Conservation (phyloP, 2,888 invertebrate genomes). For the Hydrotaea diabolus region DNA sequence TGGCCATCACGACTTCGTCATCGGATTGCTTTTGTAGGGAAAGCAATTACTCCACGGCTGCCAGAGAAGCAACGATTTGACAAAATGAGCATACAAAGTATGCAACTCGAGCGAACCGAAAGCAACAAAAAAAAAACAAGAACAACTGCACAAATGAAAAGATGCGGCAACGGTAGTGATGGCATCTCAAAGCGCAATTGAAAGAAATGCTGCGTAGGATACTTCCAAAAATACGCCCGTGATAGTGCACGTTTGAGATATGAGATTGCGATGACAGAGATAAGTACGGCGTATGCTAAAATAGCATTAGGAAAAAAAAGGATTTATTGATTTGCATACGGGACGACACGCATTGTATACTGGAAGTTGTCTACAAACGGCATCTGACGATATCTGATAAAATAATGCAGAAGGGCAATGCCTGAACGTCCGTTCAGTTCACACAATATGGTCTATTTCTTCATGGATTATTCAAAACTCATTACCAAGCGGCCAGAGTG, state of each 20-base stretch:
- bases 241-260: not conserved
- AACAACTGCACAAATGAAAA: constrained; percentile 6
- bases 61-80: constrained; percentile 22
- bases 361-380: not conserved
- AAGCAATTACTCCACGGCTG: constrained; percentile 30
- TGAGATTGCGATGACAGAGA: constrained; percentile 13
- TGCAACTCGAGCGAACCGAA: not conserved
- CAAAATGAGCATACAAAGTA: constrained; percentile 31
- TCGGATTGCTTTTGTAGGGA: constrained; percentile 14
- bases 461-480: no score
- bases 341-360: not conserved
- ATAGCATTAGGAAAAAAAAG: constrained; percentile 4
- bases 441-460: no score
- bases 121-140: not conserved
- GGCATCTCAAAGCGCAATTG: not conserved
- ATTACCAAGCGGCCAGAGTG: no score
- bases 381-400: no score
- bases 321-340: not conserved
- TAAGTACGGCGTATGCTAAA: not conserved
- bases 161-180: not conserved
- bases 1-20: not conserved
- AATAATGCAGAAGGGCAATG: no score
- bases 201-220: constrained; percentile 6
- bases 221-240: constrained; percentile 18
- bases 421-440: no score